phyloP scores from a whole-genome alignment of 2,113 vertebrate species.

The Dryoscopus gambensis region DNA sequence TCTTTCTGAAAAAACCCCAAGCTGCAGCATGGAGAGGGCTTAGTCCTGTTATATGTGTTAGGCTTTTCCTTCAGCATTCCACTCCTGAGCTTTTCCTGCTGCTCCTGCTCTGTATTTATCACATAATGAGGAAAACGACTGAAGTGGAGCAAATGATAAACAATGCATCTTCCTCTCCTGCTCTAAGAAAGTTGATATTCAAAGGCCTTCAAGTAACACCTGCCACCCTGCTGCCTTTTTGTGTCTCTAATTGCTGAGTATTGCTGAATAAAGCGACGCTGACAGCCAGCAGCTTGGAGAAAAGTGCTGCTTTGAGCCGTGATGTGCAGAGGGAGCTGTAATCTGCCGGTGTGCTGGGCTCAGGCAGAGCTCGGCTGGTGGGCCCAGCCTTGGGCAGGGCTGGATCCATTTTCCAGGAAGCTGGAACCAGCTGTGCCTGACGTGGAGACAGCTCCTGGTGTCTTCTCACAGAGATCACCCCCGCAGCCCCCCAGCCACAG shows the following conservation, averaged over 20 bases:
- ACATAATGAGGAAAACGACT: background rate
- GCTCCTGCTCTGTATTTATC: background rate
- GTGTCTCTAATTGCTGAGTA: background rate
- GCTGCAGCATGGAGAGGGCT: background rate
- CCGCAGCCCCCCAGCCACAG: background rate
- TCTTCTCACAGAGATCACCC: background rate
- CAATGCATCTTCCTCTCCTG: background rate
- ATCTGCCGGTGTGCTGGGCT: background rate
- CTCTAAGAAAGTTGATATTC: background rate
- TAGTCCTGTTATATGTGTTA: background rate
- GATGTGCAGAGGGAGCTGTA: background rate
- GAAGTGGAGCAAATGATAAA: background rate
- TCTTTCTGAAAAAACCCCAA: background rate
- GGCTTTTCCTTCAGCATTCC: background rate
- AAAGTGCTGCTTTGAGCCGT: background rate
- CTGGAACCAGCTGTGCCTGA: background rate
- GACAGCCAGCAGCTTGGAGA: background rate
- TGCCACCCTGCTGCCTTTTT: background rate
- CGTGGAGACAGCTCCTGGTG: background rate
- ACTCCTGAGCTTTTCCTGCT: background rate
- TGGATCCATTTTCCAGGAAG: background rate
- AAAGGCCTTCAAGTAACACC: background rate
- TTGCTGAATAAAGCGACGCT: background rate
- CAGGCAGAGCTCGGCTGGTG: background rate
- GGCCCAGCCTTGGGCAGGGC: fast-evolving